phyloP scores from a whole-genome alignment of 1,140 invertebrate genomes.

The Drosophila truncata region DNA sequence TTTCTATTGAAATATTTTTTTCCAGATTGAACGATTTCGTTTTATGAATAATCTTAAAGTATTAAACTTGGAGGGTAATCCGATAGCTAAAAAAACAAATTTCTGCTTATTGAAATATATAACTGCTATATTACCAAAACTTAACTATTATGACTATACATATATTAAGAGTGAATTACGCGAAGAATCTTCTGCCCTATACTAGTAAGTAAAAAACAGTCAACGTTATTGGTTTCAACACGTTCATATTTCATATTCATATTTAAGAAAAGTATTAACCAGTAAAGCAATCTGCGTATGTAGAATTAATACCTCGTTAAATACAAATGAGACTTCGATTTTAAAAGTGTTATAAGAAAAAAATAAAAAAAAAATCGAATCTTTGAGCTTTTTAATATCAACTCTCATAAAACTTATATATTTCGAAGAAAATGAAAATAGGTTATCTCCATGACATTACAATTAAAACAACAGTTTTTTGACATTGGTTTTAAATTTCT shows the following conservation, averaged over 20 bases:
- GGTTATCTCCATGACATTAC: too few relatives aligned
- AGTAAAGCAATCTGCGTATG: too few relatives aligned
- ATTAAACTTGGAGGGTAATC: conserved; percentile 7
- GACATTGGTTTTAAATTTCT: too few relatives aligned
- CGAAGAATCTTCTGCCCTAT: background rate
- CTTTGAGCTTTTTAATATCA: too few relatives aligned
- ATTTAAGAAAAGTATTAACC: background rate
- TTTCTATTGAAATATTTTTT: background rate
- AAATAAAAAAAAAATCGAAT: too few relatives aligned
- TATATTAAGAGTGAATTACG: conserved; percentile 6
- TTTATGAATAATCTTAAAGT: conserved; percentile 9
- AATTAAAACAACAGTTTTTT: too few relatives aligned
- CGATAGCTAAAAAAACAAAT: conserved; percentile 1
- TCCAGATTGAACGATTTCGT: conserved; percentile 4
- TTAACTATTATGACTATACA: conserved; percentile 15
- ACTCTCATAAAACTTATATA: too few relatives aligned
- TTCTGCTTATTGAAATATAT: background rate
- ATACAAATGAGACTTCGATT: too few relatives aligned
- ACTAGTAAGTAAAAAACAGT: background rate
- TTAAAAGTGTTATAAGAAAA: too few relatives aligned
- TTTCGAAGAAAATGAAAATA: too few relatives aligned
- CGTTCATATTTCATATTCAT: too few relatives aligned
- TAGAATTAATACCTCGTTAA: too few relatives aligned
- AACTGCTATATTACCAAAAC: conserved; percentile 2
- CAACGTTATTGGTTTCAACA: background rate